Percentiles rank a stretch among this genome's conserved stretches.
phyloP scores from a whole-genome alignment of 2,113 vertebrate species.

The Sorex araneus region DNA sequence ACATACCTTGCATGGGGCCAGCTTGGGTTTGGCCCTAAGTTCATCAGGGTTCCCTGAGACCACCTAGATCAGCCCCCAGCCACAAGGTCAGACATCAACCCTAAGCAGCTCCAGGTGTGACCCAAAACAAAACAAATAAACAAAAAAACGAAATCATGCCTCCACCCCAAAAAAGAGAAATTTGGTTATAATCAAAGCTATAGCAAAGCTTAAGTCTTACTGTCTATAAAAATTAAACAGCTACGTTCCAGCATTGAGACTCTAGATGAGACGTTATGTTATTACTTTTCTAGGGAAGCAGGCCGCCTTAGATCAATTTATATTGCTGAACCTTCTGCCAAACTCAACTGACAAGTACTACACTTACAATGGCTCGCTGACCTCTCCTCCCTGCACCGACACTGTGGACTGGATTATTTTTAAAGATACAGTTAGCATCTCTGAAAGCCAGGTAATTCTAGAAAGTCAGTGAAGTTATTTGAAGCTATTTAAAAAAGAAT shows the following conservation, averaged over 20 bases:
- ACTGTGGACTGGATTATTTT: slow-evolving; percentile 98
- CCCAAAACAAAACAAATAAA: no score
- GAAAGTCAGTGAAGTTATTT: slow-evolving; percentile 47
- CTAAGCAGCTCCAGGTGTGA: no score
- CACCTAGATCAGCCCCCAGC: no score
- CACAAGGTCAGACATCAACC: no score
- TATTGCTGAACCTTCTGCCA: slow-evolving; percentile 93
- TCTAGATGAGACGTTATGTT: slow-evolving; percentile 21
- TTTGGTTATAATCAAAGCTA: neutral
- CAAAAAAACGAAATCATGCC: no score
- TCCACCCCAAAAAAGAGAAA: no score
- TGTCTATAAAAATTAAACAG: neutral
- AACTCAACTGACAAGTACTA: slow-evolving; percentile 97
- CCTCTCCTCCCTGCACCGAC: slow-evolving; percentile 96
- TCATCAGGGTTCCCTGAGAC: no score
- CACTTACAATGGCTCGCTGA: slow-evolving; percentile 97
- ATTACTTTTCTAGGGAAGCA: slow-evolving; percentile 92
- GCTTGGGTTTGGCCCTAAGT: no score
- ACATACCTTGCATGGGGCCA: no score
- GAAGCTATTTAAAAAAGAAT: slow-evolving; percentile 28
- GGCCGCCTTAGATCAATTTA: slow-evolving; percentile 91
- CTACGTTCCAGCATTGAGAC: neutral
- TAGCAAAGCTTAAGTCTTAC: neutral
- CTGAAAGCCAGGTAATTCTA: slow-evolving; percentile 93
- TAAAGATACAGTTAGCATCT: slow-evolving; percentile 94